Percentiles rank a stretch among this genome's conserved stretches.
These are phyloP conservation scores for Drosophila kanapiae DNA, from an alignment of 1,140 invertebrate genomes.

Conservation along the genomic window DNA sequence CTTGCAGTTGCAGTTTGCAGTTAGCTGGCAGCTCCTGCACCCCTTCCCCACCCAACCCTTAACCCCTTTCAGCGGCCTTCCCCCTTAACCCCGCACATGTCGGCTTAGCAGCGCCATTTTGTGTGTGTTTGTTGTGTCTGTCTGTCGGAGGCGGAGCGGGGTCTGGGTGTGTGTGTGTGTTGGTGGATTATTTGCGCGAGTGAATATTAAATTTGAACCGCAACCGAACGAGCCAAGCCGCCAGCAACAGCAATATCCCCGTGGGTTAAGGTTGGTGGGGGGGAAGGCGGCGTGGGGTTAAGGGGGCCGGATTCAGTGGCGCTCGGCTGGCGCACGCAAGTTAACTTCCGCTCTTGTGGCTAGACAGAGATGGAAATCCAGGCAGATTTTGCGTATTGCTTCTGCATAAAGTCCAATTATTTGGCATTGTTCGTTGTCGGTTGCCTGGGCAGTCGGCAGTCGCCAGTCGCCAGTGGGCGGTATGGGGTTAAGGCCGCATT, in stretches of 20 bases:
- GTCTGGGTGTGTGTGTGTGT: constrained; percentile 9
- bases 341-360: constrained; percentile 80
- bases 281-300: neutral
- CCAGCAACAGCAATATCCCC: constrained; percentile 55
- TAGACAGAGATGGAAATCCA: constrained; percentile 46
- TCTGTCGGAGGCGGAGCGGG: constrained; percentile 13
- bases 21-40: constrained; percentile 49
- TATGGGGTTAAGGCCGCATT: constrained; percentile 10
- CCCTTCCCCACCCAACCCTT: neutral
- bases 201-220: constrained; percentile 83
- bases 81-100: constrained; percentile 17
- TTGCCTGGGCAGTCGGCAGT: constrained; percentile 1
- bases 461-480: neutral
- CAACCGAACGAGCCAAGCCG: constrained; percentile 76
- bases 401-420: constrained; percentile 73
- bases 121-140: constrained; percentile 63
- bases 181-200: constrained; percentile 81
- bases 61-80: neutral
- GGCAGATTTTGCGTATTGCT: constrained; percentile 57
- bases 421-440: constrained; percentile 37
- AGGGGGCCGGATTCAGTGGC: constrained; percentile 9
- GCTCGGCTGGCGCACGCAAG: constrained; percentile 64
- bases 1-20: constrained; percentile 78
- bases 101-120: constrained; percentile 80
- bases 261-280: constrained; percentile 6